Percentiles rank a stretch among this genome's conserved stretches.
Conservation (phyloP, 2,797 vertebrate genomes). For the Clamator glandarius region DNA sequence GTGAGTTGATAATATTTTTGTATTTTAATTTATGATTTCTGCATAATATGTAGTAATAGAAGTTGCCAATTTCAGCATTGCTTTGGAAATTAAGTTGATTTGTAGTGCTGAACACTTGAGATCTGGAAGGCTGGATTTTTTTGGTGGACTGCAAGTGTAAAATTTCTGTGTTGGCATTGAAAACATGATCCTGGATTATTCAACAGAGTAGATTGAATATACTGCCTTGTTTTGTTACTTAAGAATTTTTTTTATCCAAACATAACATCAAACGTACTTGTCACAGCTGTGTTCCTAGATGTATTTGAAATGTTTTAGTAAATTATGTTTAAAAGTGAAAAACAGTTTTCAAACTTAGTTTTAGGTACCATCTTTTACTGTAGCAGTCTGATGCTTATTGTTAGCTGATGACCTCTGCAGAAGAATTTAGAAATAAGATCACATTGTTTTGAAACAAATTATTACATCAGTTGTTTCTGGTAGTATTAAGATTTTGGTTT, state of each 20-base stretch:
- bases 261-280: constrained; percentile 50
- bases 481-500: not conserved
- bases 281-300: constrained; percentile 32
- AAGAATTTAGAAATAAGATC: constrained; percentile 36
- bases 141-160: not conserved
- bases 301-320: constrained; percentile 62
- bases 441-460: constrained; percentile 44
- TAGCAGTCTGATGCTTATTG: constrained; percentile 35
- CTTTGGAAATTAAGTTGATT: constrained; percentile 41
- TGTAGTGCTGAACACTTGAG: constrained; percentile 32
- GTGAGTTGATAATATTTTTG: constrained; percentile 41
- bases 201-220: constrained; percentile 55
- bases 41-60: constrained; percentile 13
- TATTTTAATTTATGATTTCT: constrained; percentile 38
- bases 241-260: constrained; percentile 47
- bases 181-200: constrained; percentile 65
- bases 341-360: constrained; percentile 19
- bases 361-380: constrained; percentile 56
- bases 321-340: constrained; percentile 48
- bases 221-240: constrained; percentile 69
- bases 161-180: constrained; percentile 24
- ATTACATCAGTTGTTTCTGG: constrained; percentile 43
- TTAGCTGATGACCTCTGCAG: constrained; percentile 47
- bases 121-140: not conserved
- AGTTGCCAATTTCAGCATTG: constrained; percentile 15